Evolutionary conservation across 2,888 invertebrate species (phyloP).

Genomic region (Neuroscelio doddi): DNA sequence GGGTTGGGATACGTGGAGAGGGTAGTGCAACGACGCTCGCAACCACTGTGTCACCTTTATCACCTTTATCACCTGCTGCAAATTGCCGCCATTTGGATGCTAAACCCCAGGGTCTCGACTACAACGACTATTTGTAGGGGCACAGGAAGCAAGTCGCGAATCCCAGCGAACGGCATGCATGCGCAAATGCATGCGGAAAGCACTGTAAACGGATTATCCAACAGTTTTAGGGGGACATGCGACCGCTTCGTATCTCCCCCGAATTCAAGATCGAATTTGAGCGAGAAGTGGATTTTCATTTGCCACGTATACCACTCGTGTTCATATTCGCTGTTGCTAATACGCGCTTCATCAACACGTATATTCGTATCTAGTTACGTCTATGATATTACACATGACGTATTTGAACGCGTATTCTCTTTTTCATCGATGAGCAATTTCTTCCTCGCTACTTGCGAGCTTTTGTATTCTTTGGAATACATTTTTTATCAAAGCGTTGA

Average conservation of each 20-base stretch:
- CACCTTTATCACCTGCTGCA: conserved; percentile 71
- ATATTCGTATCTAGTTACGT: neutral
- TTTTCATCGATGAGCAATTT: conserved; percentile 5
- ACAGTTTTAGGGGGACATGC: conserved; percentile 54
- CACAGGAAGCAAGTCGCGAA: conserved; percentile 45
- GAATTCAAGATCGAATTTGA: conserved; percentile 41
- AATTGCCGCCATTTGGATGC: conserved; percentile 71
- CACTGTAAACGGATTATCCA: conserved; percentile 62
- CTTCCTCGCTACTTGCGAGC: neutral
- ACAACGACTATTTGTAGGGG: conserved; percentile 66
- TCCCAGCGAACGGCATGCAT: conserved; percentile 48
- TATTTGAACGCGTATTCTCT: neutral
- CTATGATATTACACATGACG: neutral
- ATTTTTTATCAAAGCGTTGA: no score
- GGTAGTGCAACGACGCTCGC: conserved; percentile 48
- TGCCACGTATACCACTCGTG: conserved; percentile 8
- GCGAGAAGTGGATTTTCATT: conserved; percentile 42
- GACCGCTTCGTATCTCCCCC: conserved; percentile 36
- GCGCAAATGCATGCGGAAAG: conserved; percentile 49
- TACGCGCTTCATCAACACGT: neutral
- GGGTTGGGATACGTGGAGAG: conserved; percentile 19
- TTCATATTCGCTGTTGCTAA: neutral
- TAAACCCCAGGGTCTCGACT: conserved; percentile 66
- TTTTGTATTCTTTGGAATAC: no score
- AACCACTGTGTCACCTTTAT: conserved; percentile 70